phyloP scores from a whole-genome alignment of 2,797 vertebrate genomes.

The Schizopygopsis malacanthus region DNA sequence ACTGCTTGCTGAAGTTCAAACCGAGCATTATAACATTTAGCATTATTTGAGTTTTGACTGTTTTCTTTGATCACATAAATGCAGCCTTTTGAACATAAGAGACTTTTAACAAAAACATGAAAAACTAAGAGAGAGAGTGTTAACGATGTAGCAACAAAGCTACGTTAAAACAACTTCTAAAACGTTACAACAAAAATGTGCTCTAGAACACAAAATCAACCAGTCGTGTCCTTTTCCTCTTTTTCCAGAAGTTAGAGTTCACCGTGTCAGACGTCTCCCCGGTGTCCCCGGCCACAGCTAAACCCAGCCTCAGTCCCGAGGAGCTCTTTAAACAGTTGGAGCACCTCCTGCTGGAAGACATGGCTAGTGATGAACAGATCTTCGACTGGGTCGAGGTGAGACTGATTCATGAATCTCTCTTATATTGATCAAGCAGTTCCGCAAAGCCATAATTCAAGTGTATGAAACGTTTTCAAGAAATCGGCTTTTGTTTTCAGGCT shows the following conservation, averaged over 20 bases:
- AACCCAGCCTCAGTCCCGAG: conserved; percentile 77
- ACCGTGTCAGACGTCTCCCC: conserved; percentile 69
- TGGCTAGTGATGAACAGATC: conserved; percentile 94
- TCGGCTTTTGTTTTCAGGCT: conserved; percentile 77
- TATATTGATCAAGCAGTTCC: no score
- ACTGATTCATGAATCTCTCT: neutral
- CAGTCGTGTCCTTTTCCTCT: neutral
- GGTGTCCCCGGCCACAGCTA: conserved; percentile 59
- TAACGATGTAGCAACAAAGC: no score
- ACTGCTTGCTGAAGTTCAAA: no score
- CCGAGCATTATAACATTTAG: no score
- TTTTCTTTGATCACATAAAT: no score
- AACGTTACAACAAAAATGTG: no score
- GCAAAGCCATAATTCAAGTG: neutral
- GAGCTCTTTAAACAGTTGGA: conserved; percentile 90
- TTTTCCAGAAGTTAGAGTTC: conserved; percentile 91
- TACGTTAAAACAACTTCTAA: no score
- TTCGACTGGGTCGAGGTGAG: conserved; percentile 99
- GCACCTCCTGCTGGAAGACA: conserved; percentile 91
- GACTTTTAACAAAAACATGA: no score
- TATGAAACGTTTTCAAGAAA: neutral
- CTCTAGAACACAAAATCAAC: neutral
- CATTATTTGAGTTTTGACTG: no score
- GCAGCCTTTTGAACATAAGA: no score
- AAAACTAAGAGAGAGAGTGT: no score